Conservation (phyloP, 2,113 vertebrate genomes). For the Lasiurus borealis region DNA sequence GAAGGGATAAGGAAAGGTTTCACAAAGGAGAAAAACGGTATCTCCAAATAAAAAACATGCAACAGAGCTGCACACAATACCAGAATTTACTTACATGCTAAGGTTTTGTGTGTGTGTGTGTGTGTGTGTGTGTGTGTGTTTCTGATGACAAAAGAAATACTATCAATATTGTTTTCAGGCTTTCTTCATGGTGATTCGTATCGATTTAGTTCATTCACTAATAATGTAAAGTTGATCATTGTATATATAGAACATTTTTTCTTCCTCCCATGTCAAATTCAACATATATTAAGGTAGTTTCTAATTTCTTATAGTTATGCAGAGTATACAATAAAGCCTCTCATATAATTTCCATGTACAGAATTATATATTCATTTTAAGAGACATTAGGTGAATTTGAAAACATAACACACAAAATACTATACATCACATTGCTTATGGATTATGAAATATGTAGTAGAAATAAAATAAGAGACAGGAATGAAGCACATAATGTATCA, state of each 20-base stretch:
- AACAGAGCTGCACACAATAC: neutral
- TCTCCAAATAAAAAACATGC: neutral
- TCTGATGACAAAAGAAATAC: neutral
- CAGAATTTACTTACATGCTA: neutral
- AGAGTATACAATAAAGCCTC: neutral
- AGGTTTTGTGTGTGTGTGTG: neutral
- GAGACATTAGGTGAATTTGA: neutral
- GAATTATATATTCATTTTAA: neutral
- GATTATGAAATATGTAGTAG: neutral
- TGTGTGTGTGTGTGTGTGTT: neutral
- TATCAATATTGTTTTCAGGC: neutral
- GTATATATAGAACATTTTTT: neutral
- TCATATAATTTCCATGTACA: neutral
- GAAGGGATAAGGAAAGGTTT: neutral
- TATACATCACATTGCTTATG: neutral
- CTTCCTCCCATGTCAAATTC: neutral
- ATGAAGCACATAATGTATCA: neutral
- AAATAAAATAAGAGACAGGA: neutral
- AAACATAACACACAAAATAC: neutral
- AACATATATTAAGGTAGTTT: neutral
- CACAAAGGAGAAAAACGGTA: neutral
- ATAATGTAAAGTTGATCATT: neutral
- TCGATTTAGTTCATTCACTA: neutral
- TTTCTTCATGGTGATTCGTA: neutral
- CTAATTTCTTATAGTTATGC: neutral